Evolutionary conservation across 2,113 vertebrate genomes (phyloP).

Genomic region (Podiceps cristatus): DNA sequence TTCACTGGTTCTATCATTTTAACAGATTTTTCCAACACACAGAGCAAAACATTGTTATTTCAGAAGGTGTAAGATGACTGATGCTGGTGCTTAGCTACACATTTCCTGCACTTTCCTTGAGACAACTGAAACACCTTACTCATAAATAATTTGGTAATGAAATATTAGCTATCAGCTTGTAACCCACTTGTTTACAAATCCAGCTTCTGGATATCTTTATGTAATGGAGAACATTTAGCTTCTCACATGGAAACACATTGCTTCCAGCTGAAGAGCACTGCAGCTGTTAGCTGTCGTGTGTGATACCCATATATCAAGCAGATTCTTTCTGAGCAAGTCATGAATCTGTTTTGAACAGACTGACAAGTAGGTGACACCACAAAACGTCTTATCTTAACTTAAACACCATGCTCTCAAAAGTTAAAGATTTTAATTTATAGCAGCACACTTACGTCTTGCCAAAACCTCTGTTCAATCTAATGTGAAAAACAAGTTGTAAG

Average conservation of each 20-base stretch:
- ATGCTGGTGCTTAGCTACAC: background rate
- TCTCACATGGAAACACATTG: background rate
- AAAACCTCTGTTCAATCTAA: background rate
- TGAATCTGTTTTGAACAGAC: slow-evolving; percentile 22
- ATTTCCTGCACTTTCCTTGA: background rate
- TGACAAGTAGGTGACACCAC: slow-evolving; percentile 1
- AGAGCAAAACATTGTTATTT: background rate
- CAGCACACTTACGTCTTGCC: background rate
- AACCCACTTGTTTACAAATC: background rate
- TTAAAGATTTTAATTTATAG: slow-evolving; percentile 24
- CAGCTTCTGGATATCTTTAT: background rate
- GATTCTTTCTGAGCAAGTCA: background rate
- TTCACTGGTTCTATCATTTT: background rate
- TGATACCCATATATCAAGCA: background rate
- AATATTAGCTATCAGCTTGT: background rate
- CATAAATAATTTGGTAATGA: background rate
- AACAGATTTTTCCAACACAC: background rate
- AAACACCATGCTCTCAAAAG: background rate
- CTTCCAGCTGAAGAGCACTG: slow-evolving; percentile 1
- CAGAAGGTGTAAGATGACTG: background rate
- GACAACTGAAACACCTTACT: background rate
- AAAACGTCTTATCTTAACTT: background rate
- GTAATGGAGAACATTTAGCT: background rate
- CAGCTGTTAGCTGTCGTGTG: background rate
- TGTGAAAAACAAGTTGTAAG: background rate